A percentile compares a stretch with the other conserved stretches of the same genome.
phyloP scores from a whole-genome alignment of 2,888 invertebrate genomes.

The Noctuana brunneofusca region DNA sequence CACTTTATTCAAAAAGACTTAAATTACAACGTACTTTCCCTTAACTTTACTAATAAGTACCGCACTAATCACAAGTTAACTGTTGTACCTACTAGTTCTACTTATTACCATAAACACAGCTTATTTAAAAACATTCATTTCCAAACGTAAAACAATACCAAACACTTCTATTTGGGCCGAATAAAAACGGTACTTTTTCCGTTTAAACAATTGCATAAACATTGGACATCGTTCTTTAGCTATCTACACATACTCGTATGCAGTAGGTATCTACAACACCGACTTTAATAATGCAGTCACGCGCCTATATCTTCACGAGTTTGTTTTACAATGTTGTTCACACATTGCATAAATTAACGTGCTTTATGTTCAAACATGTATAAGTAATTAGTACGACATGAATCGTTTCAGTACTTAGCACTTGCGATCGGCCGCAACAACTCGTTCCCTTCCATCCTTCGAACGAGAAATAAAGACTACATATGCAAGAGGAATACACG shows the following conservation, averaged over 20 bases:
- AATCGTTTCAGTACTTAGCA: slow-evolving; percentile 15
- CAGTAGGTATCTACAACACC: slow-evolving; percentile 3
- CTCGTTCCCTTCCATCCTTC: background rate
- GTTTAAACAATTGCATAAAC: slow-evolving; percentile 51
- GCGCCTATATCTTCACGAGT: slow-evolving; percentile 58
- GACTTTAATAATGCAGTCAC: slow-evolving; percentile 67
- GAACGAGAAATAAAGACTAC: background rate
- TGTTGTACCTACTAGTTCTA: background rate
- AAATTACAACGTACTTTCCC: too few species aligned
- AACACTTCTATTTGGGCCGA: slow-evolving; percentile 38
- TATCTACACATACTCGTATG: background rate
- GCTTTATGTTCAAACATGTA: slow-evolving; percentile 52
- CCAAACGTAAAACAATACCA: slow-evolving; percentile 20
- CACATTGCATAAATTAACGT: slow-evolving; percentile 59
- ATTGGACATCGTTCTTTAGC: slow-evolving; percentile 32
- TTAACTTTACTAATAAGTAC: too few species aligned
- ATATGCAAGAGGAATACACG: background rate
- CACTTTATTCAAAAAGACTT: too few species aligned
- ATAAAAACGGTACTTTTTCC: slow-evolving; percentile 48
- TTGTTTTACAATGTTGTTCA: slow-evolving; percentile 67
- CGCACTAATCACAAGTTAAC: too few species aligned
- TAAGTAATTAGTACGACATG: slow-evolving; percentile 56
- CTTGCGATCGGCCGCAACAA: slow-evolving; percentile 12
- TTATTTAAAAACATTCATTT: slow-evolving; percentile 7
- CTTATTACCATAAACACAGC: background rate